Evolutionary conservation across 2,797 vertebrate species (phyloP), one percentile per base, ranked within the genome.

Genomic region (Darevskia nairensis): DNA sequence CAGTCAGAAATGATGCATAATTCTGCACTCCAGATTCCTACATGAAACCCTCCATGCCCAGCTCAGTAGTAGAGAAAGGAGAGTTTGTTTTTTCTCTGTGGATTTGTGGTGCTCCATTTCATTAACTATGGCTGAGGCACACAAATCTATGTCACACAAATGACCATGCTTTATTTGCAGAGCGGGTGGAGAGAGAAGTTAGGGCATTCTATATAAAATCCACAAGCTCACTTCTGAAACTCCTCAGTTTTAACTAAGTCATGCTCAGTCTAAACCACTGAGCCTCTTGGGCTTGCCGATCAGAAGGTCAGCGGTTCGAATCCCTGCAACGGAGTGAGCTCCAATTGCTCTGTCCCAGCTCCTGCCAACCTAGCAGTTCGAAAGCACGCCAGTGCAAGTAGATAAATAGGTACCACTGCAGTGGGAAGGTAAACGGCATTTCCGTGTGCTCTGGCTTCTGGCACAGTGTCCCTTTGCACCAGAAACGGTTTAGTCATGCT

Each of bases 291-390:
- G 50, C 3, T 55, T 55, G 50, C 50, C 13, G 0, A 55, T 55
- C 50, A 55, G 50, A 55, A 55, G 50, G 50, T 55, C 15, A 10
- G 50, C 3, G 1, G 50, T 55, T 55, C 1, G 1, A 55, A 55
- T 55, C 50, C 50, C 50, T 0, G 3, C 3, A 0, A 15, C 0
- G 13, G 50, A 0, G 3, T 55, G 50, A 55, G 13, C 50, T 55
- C 50, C 50, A 11, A 15, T 15, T 15, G 50, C 50, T 55, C 50
- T 55, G 13, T 55, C 13, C 50, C 13, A 55, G 50, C 50, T 55
- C 50, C 50, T 55, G 50, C 50, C 50, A 55, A 55, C 50, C 50
- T 55, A 55, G 50, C 50, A 55, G 50, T 55, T 55, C 3, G 13
- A 55, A 55, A 55, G 4, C 13, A 55, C 3, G 0, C 13, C 13